Base-by-base conservation (phyloP, 2,113 vertebrate genomes). In the Leucosticte australis region DNA sequence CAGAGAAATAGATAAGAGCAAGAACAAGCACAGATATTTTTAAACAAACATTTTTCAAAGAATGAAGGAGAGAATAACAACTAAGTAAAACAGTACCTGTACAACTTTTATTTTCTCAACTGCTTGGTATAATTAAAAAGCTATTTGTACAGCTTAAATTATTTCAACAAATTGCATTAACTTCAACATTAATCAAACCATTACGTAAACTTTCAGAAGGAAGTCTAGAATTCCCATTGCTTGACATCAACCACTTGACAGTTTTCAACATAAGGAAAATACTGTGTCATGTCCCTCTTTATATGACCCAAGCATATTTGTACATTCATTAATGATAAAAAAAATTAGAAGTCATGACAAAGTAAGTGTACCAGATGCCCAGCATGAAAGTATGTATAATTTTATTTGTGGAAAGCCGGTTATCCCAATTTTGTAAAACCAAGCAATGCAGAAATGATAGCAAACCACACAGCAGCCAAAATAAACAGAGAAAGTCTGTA, bases 151-250 rank as follows among this genome's bases (percentile, higher is more conserved):
- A 94, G 60, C 56, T 90, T 89, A 74, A 80, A 50, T 89, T 71
- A 88, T 86, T 94, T 85, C 76, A 96, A 64, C 47, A 86, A 88
- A 90, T 70, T 64, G 60, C 64, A 81, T 90, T 93, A 90, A 88
- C 60, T 59, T 94, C 39, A 62, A 46, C 71, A 90, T 96, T 91
- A 97, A 95, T 93, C 75, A 95, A 95, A 89, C 56, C 26, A 73
- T 46, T 86, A 87, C 2, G 35, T 35, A 39, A 92, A 79, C 53
- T 63, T 94, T 79, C 31, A 60, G 56, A 80, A 92, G 37, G 53
- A 85, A 81, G 60, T 6, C 44, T 57, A 82, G 37, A 74, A 94
- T 41, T 68, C 37, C 44, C 59, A 65, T 27, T 52, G 50, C 59
- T 84, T 87, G 81, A 84, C 75, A 86, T 68, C 52, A 82, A 70